Base-by-base conservation (phyloP, 2,113 vertebrate genomes). In the Synodontis membranacea region DNA sequence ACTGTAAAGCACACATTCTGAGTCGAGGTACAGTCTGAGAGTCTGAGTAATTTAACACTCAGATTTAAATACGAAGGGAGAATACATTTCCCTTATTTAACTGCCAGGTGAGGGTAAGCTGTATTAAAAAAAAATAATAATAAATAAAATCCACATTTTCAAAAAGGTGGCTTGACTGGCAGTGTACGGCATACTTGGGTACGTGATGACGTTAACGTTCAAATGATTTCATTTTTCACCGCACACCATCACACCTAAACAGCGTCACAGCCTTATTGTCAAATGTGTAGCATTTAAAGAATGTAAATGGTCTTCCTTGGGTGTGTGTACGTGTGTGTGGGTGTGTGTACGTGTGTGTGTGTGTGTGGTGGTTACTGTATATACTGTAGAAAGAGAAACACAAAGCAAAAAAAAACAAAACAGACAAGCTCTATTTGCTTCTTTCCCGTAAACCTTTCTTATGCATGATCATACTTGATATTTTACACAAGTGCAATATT, bases 391-490 rank as follows among this genome's bases (percentile, higher is more conserved):
- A 15, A 50, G 44, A 50, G n/a, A 42, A 42, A 72, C 19, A 37
- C 31, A 19, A 6, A 25, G 39, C 19, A 74, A 74, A 74, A 25
- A 37, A 34, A 39, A 44, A n/a, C n/a, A 6, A 46, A 74, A 74
- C 39, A 39, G 34, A 12, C 12, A 15, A 25, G 39, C 42, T 75
- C 42, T 44, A 23, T 42, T 70, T 42, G 19, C 23, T n/a, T 17
- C 28, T 76, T 50, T 50, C 46, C 6, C 7, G 46, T 8, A 8
- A 84, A 68, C 15, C 6, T 56, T 76, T 82, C n/a, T 81, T 17
- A 86, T 92, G 92, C 89, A 90, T 90, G 89, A 58, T 42, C 52
- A 58, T 28, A 66, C 37, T 88, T 64, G 34, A 86, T 80, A 89
- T 64, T 56, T 75, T 44, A 37, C 85, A 80, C 54, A 82, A 82